Evolutionary conservation across 1,140 invertebrate species (phyloP), one percentile per base, ranked within the genome.

Genomic region (Nymphalis io): DNA sequence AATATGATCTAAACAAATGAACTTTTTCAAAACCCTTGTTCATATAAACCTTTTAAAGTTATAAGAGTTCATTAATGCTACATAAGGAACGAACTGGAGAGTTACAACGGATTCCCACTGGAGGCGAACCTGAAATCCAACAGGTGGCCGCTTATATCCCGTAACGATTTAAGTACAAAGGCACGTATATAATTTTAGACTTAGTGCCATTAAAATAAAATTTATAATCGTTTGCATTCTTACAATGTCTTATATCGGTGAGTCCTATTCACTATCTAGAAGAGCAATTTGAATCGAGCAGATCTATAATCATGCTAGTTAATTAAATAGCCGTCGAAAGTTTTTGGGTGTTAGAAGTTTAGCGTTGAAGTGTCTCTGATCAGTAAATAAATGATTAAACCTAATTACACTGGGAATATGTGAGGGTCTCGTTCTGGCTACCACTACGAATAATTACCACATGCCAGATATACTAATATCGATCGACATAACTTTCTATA

Each of bases 251-350:
- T 46, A 23, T 46, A 20, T 20, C 15, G 1, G 1, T n/a, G 13
- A 10, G 11, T 61, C 4, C 11, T 27, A 15, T 18, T 15, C 8
- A 38, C 10, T 27, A 16, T 60, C 8, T n/a, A n/a, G 51, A 51
- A 16, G 23, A 51, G 27, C 44, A 6, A 51, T 60, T 48, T 53
- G 57, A 40, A 53, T 23, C 40, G 33, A 38, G 39, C 15, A 62
- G 61, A 46, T 63, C 21, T 27, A 68, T 44, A 48, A 53, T 48
- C 44, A 60, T 20, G 18, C 55, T 46, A 18, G 55, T 60, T 68
- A 60, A 68, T 68, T 60, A 68, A 68, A 61, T 33, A 23, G 48
- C 51, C 16, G 59, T 68, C 18, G 16, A 60, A 60, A 60, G 44
- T 60, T 60, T 46, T 67, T n/a, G 42, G 58, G 40, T 60, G 65